Conservation (phyloP, 2,888 invertebrate species). For the Gymnocheta viridis region DNA sequence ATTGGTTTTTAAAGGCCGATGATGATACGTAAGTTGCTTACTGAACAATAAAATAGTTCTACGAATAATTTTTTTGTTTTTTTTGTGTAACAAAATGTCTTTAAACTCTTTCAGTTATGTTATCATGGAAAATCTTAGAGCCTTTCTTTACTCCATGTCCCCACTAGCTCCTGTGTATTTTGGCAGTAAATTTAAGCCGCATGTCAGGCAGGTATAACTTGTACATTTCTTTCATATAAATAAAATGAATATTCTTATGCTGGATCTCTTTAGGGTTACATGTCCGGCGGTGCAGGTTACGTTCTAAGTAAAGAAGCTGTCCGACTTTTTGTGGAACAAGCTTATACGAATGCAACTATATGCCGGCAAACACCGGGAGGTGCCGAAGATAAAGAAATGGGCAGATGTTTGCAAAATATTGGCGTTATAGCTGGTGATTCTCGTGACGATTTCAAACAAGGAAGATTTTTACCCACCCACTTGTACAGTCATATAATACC, state of each 20-base stretch:
- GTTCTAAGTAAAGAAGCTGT: constrained; percentile 93
- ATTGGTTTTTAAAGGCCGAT: constrained; percentile 99
- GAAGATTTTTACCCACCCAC: constrained; percentile 93
- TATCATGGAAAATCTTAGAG: constrained; percentile 95
- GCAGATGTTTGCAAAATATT: constrained; percentile 89
- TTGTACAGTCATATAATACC: constrained; percentile 91
- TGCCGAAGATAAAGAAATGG: constrained; percentile 82
- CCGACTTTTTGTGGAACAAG: constrained; percentile 88
- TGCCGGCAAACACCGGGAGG: constrained; percentile 83
- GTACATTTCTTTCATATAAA: neutral
- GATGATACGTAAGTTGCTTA: constrained; percentile 94
- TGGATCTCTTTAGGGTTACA: constrained; percentile 85
- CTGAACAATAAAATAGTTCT: neutral
- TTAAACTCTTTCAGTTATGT: constrained; percentile 86
- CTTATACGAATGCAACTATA: constrained; percentile 85
- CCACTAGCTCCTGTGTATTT: constrained; percentile 91
- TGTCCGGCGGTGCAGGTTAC: constrained; percentile 96
- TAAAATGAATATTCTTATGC: neutral
- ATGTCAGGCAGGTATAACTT: constrained; percentile 82
- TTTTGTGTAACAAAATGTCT: neutral
- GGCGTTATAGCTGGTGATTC: constrained; percentile 94
- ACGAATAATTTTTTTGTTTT: neutral
- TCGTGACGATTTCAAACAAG: constrained; percentile 91
- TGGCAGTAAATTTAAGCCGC: constrained; percentile 93
- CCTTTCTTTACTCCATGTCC: constrained; percentile 89